Base-by-base conservation (phyloP, 1,140 invertebrate genomes). In the Anastatus disparis region DNA sequence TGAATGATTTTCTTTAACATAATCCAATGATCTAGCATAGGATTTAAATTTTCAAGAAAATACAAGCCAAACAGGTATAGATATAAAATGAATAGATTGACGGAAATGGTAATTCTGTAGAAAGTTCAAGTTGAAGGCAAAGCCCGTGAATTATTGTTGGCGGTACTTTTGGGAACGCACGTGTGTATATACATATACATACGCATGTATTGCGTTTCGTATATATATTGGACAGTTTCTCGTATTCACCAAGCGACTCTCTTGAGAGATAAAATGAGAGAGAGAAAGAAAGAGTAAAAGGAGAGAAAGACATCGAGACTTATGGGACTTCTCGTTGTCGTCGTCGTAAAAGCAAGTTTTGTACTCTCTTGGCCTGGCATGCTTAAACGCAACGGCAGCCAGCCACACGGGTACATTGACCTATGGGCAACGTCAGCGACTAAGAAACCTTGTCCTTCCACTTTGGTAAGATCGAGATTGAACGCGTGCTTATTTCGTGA, bases 91-190 rank as follows among this genome's bases (percentile, higher is more conserved):
- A n/a, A n/a, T n/a, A n/a, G n/a, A n/a, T 17, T 17, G 15, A 2
- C 31, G 17, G 27, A 29, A 50, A 69, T 38, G 31, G 48, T 40
- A 62, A 53, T 62, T 52, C 40, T 2, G 17, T 10, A 17, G 44
- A 61, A 68, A 68, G 44, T 68, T 69, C 31, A 62, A 61, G 58
- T 69, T 53, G 24, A 69, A 61, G 46, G 46, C 59, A 17, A 69
- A 61, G 10, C 29, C 48, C 24, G 44, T 61, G 58, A 69, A 69
- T 53, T 29, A 53, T 68, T 27, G 13, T 26, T 58, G 24, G 9
- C 9, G 29, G 38, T n/a, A 35, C 6, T 59, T 59, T 48, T 26
- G 27, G 44, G 20, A n/a, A n/a, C n/a, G n/a, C n/a, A n/a, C n/a
- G n/a, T 44, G 2, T 44, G n/a, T 44, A 44, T 44, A 44, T 44